Base-by-base conservation (phyloP, 2,113 vertebrate genomes). In the Tringa solitaria region DNA sequence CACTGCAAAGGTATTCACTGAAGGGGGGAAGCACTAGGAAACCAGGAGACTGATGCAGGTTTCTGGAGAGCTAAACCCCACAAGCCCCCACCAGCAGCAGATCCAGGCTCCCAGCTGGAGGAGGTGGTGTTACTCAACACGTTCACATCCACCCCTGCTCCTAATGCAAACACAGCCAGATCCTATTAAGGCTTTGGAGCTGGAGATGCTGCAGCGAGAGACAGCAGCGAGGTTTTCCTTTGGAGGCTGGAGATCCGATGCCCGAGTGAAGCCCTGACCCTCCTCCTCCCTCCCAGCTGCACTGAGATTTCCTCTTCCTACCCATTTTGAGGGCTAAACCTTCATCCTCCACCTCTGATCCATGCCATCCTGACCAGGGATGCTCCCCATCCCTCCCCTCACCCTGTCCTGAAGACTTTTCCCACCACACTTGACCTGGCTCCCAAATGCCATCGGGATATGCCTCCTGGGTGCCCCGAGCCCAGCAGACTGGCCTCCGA, bases 401-500 rank as follows among this genome's bases (percentile, higher is more conserved):
- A 24, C 37, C 69, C 17, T 67, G 39, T 30, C 50, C 81, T 35
- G 30, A 12, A 22, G n/a, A 30, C 1, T 26, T 53, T 87, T 63
- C 77, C 32, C 60, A 19, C 22, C 19, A 14, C 30, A 54, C 59
- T 2, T 14, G 54, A 32, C 73, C 63, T 3, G 0, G 68, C 45
- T 56, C 85, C 30, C 30, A 33, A 18, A 26, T 26, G 37, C 7
- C 72, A 33, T 6, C 0, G 6, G 35, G 46, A 32, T 1, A 50
- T 4, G 43, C 24, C 78, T 57, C 54, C 50, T 33, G 5, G 13
- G 73, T 77, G 61, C 27, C 0, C 12, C 0, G 0, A 56, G 56
- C 37, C 67, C 5, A 23, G 20, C 70, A 53, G 14, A 48, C 91
- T 2, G 0, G 30, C 48, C 60, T 54, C 48, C 7, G 1, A 59